A percentile compares a stretch with the other conserved stretches of the same genome.
These are phyloP conservation scores for Drosophila santomea DNA, from an alignment of 1,140 invertebrate genomes.

Conservation along the genomic window DNA sequence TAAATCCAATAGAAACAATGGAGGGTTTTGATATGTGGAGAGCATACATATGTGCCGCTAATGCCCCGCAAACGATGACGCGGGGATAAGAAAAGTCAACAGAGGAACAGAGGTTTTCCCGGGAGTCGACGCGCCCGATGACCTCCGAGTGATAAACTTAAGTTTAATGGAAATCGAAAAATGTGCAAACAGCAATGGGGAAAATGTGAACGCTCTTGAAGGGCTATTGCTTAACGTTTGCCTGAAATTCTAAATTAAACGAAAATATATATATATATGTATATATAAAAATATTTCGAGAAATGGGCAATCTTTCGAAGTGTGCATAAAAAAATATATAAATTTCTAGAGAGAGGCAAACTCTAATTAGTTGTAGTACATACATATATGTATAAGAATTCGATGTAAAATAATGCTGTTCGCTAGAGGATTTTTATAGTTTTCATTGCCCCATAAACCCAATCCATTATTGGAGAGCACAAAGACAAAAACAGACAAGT, in stretches of 20 bases:
- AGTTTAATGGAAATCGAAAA: conserved; percentile 8
- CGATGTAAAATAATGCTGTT: too few species aligned
- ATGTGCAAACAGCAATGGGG: neutral
- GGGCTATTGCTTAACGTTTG: neutral
- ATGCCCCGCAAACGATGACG: conserved; percentile 28
- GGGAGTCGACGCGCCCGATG: conserved; percentile 6
- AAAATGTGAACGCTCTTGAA: neutral
- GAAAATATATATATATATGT: neutral
- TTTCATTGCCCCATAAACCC: neutral
- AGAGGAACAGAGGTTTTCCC: conserved; percentile 12
- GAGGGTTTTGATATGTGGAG: conserved; percentile 10
- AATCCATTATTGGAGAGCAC: neutral
- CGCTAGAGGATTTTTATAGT: neutral
- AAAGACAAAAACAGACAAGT: conserved; percentile 18
- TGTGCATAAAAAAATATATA: too few species aligned
- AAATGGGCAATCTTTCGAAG: too few species aligned
- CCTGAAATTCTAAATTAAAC: neutral
- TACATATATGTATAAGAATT: neutral
- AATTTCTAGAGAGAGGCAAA: too few species aligned
- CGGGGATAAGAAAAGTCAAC: conserved; percentile 3
- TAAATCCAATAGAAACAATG: neutral
- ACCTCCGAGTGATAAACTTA: conserved; percentile 12
- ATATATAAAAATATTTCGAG: neutral
- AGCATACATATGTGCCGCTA: conserved; percentile 31
- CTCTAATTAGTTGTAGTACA: too few species aligned